Evolutionary conservation across 2,888 invertebrate genomes (phyloP), one percentile per base, ranked within the genome.

Genomic region (Notocelia uddmanniana): DNA sequence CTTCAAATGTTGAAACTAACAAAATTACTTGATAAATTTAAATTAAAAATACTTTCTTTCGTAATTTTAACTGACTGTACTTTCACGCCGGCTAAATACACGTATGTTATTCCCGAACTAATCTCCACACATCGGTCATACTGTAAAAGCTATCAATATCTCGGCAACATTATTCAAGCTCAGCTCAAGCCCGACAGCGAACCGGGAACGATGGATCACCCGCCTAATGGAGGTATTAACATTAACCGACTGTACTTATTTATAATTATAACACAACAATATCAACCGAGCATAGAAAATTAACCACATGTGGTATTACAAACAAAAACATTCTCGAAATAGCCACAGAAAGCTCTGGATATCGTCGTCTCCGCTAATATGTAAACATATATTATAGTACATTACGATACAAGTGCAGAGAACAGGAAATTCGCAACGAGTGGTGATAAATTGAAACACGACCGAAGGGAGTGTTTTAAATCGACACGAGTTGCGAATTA

Each of bases 251-350:
- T 45, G 31, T n/a, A n/a, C 45, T n/a, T 45, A 45, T 6, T 9
- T 10, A 34, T 34, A 13, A 13, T n/a, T 45, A 45, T 41, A 15
- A 41, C 41, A 41, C 26, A 15, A 48, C 37, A 60, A 54, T 52
- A 60, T 23, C 18, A 48, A 60, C 31, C 37, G 58, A 10, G n/a
- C 48, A 18, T 48, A 55, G 31, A 52, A 21, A 66, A 45, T 21
- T 60, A 67, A 71, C 71, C 72, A 72, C 68, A 68, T 62, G 67
- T 58, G 50, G 66, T 58, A 23, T 52, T 50, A 50, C 48, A 62
- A 72, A 72, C 67, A 67, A 60, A 71, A 23, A 60, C 62, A 62
- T 62, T 62, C 67, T 62, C 57, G 37, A 72, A 72, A 72, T 72
- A 72, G 62, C 34, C 54, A 34, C 45, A 41, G 9, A 64, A 6